Base-by-base conservation (phyloP, 2,888 invertebrate genomes). In the Alloplasta piceator region DNA sequence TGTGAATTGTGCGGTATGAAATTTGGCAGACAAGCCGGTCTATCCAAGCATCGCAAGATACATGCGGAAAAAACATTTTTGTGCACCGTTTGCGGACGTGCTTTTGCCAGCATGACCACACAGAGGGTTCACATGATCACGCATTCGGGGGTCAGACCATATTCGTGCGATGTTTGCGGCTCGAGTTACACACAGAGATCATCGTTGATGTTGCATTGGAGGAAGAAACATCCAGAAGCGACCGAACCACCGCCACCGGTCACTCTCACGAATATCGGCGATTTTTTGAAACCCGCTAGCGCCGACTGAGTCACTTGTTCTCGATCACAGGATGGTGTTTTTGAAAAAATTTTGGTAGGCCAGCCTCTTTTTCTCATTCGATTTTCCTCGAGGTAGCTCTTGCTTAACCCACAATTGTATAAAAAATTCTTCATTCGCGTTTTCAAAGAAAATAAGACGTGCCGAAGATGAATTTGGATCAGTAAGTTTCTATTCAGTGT, bases 141-240 rank as follows among this genome's bases (percentile, higher is more conserved):
- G 0, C 86, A 87, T 43, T 67, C 82, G 10, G 86, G 84, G 1
- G 82, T 85, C 12, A 81, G 85, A 64, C 86, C 86, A 0, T 87
- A 87, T 70, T 68, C 82, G 0, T 86, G 85, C 67, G 70, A 77
- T 38, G 77, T 84, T 1, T 87, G 87, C 66, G 80, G 81, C 5
- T 63, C 83, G 1, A 80, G 73, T 41, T 87, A 84, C 67, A 86
- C 87, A 10, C 87, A 73, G 55, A 76, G 85, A 6, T 84, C 85
- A 4, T 85, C 85, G 6, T 76, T 89, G 58, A 87, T 86, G 86
- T 48, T 75, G 9, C 74, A 75, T 36, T 75, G 74, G 74, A 67
- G 67, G 5, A 75, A 75, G 12, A 75, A 67, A 43, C 74, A 75
- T 52, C 74, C 74, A 2, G 74, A 75, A 7, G 74, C 74, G n/a